phyloP scores from a whole-genome alignment of 2,113 vertebrate genomes.

The Megaceryle torquata region DNA sequence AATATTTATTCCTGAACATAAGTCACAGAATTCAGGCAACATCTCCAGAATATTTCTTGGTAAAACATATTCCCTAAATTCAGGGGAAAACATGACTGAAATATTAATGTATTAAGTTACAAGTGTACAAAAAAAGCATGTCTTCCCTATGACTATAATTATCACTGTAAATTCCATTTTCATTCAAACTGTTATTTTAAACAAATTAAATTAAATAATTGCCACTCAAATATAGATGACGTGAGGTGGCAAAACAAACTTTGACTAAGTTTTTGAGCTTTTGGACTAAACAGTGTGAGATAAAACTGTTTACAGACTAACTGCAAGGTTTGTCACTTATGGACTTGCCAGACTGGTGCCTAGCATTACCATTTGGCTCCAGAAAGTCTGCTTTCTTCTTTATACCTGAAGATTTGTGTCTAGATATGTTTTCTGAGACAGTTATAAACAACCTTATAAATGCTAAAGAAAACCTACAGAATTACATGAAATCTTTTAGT shows the following conservation, averaged over 20 bases:
- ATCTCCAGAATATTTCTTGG: background rate
- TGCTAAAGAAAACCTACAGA: background rate
- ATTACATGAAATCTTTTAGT: background rate
- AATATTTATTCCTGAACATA: background rate
- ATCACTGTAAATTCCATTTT: background rate
- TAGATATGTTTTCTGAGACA: background rate
- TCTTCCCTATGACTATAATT: background rate
- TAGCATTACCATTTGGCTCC: background rate
- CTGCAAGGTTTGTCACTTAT: background rate
- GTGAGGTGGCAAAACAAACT: background rate
- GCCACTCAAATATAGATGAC: too few relatives aligned
- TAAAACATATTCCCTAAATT: background rate
- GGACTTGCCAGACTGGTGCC: background rate
- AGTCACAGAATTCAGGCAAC: background rate
- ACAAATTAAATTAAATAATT: background rate
- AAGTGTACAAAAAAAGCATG: background rate
- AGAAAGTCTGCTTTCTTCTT: background rate
- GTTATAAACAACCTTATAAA: background rate
- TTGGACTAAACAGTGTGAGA: background rate
- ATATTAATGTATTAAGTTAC: accelerated
- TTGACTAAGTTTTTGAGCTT: background rate
- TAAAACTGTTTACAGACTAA: background rate
- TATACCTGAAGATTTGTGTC: background rate
- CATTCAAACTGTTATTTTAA: background rate
- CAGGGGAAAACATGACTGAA: accelerated